Evolutionary conservation across 2,113 vertebrate genomes (phyloP).

Genomic region (Sinocyclocheilus rhinocerous): DNA sequence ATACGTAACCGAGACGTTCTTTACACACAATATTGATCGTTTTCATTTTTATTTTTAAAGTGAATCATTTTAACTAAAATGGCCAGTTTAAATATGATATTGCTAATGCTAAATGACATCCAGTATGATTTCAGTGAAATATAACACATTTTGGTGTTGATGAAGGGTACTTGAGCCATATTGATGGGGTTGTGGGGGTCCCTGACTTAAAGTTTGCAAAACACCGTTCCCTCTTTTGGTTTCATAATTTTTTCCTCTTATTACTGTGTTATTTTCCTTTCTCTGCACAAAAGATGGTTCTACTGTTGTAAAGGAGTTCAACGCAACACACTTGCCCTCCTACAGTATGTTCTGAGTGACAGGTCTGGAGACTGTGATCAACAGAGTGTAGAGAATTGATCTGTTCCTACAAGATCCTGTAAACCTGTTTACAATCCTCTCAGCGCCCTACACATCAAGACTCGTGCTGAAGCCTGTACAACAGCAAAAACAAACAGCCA

Average conservation of each 20-base stretch:
- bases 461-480: conserved; percentile 29
- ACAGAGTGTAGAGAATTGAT: conserved; percentile 53
- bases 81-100: neutral
- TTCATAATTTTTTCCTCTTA: neutral
- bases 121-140: too few relatives aligned
- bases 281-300: neutral
- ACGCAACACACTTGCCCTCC: neutral
- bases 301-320: neutral
- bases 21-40: neutral
- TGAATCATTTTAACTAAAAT: neutral
- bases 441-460: conserved; percentile 6
- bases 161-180: neutral
- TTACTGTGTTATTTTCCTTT: neutral
- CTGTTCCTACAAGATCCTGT: conserved; percentile 48
- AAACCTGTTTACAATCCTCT: conserved; percentile 51
- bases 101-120: too few relatives aligned
- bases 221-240: neutral
- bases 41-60: neutral
- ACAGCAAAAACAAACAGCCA: conserved; percentile 38
- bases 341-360: conserved; percentile 40
- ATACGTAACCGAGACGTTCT: neutral
- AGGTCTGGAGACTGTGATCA: conserved; percentile 47
- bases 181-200: neutral
- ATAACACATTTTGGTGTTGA: neutral
- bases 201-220: neutral